Evolutionary conservation across 2,888 invertebrate species (phyloP).

Genomic region (Vanessa cardui): DNA sequence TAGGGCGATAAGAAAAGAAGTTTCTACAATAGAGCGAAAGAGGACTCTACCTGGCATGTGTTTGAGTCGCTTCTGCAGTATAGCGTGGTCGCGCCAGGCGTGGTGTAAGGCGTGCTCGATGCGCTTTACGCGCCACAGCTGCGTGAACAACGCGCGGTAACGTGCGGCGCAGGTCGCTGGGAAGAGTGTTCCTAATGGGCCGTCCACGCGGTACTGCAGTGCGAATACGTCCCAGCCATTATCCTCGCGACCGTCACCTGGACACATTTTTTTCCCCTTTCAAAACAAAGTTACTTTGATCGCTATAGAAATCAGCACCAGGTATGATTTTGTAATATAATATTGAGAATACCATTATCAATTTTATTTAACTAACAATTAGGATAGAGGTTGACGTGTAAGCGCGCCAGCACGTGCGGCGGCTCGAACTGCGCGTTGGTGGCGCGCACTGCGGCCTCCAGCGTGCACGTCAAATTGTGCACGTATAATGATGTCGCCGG

Average conservation of each 20-base stretch:
- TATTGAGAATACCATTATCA: too few species aligned
- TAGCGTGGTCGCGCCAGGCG: slow-evolving; percentile 92
- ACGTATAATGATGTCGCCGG: slow-evolving; percentile 93
- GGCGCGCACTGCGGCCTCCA: slow-evolving; percentile 93
- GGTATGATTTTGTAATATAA: too few species aligned
- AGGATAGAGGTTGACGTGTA: slow-evolving; percentile 90
- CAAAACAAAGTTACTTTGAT: not conserved
- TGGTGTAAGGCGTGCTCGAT: slow-evolving; percentile 93
- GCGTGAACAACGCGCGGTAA: slow-evolving; percentile 92
- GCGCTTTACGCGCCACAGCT: slow-evolving; percentile 94
- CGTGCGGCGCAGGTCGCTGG: slow-evolving; percentile 87
- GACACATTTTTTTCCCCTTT: not conserved
- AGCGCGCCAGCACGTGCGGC: slow-evolving; percentile 92
- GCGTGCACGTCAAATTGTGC: slow-evolving; percentile 92
- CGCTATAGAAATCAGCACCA: too few species aligned
- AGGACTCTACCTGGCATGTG: slow-evolving; percentile 85
- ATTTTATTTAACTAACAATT: slow-evolving; percentile 59
- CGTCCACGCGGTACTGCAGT: slow-evolving; percentile 93
- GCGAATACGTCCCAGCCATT: slow-evolving; percentile 96
- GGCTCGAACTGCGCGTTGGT: slow-evolving; percentile 98
- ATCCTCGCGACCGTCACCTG: slow-evolving; percentile 85
- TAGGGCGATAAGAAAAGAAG: too few species aligned
- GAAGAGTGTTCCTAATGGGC: slow-evolving; percentile 93
- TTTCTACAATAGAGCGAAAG: not conserved
- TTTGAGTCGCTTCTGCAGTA: slow-evolving; percentile 87